phyloP scores from a whole-genome alignment of 2,113 vertebrate species.

The Arenaria interpres region DNA sequence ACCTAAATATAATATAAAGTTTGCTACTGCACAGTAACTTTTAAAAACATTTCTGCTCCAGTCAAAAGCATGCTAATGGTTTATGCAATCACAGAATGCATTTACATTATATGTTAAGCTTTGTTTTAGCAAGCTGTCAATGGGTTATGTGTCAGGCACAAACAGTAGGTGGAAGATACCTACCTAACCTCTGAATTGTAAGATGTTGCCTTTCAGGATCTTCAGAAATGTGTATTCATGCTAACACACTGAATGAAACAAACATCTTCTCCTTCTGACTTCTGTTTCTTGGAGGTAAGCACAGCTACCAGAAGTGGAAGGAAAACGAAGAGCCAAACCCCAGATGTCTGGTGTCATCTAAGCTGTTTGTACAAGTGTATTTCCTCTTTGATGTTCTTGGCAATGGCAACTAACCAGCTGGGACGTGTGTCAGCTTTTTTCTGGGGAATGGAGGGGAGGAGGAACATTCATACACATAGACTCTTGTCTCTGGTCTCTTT shows the following conservation, averaged over 20 bases:
- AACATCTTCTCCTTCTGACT: background rate
- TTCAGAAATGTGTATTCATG: background rate
- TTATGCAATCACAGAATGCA: background rate
- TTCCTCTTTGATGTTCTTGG: slow-evolving; percentile 68
- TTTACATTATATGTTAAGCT: background rate
- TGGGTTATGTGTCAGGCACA: background rate
- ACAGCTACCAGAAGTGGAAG: slow-evolving; percentile 21
- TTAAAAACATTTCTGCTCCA: background rate
- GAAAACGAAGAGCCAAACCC: slow-evolving; percentile 39
- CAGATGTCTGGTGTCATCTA: slow-evolving; percentile 61
- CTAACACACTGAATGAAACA: background rate
- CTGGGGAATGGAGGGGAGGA: slow-evolving; percentile 32
- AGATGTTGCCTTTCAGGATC: background rate
- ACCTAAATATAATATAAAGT: background rate
- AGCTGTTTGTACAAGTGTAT: slow-evolving; percentile 57
- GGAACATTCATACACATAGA: slow-evolving; percentile 46
- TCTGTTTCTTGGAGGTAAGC: slow-evolving; percentile 23
- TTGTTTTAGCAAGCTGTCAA: background rate
- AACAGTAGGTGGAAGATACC: background rate
- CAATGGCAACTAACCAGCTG: slow-evolving; percentile 65
- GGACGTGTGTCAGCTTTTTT: slow-evolving; percentile 56
- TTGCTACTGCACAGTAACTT: background rate
- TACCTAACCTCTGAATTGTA: background rate
- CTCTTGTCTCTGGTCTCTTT: slow-evolving; percentile 61
- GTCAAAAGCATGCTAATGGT: background rate